Evolutionary conservation across 2,888 invertebrate genomes (phyloP), one percentile per base, ranked within the genome.

Genomic region (Boloria euphrosyne): DNA sequence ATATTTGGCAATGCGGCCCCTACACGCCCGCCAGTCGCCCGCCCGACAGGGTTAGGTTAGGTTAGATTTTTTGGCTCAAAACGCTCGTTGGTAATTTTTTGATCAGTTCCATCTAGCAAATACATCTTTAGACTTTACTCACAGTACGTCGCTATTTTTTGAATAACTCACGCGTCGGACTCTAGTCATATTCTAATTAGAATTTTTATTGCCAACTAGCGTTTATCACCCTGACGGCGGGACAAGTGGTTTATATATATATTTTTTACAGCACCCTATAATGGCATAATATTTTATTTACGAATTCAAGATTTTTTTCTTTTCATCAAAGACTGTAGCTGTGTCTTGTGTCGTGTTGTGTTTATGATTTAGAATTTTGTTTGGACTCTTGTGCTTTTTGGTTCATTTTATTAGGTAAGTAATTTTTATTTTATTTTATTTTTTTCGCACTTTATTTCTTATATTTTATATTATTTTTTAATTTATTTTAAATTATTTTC

Each of bases 1-100:
- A 91, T 91, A 91, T 92, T 92, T 92, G 92, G 92, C 92, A 92
- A 92, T 90, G 89, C 90, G 91, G 92, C 90, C 91, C 92, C 92
- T 91, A 89, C 90, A 85, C 90, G 90, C 82, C 89, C 85, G 91
- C 86, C 92, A 92, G 92, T 92, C 90, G 92, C 87, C 90, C 90
- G 92, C 89, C 85, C 90, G 91, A 85, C 89, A 83, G 91, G 90
- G 89, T 92, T 92, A 92, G 92, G 91, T 91, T 92, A 91, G 92
- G 92, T 92, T 92, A 92, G 92, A 92, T 91, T 90, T 90, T 91
- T 92, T 90, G 91, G 89, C 90, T 90, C 88, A 90, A 90, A 92
- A 89, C 88, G 91, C 85, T 91, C 89, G 88, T 86, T 89, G 87
- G 81, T 77, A 79, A 88, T 85, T 90, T 89, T 89, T 90, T 81